These are phyloP conservation scores for Gadopsis marmoratus DNA, from an alignment of 2,797 vertebrate genomes.

Conservation along the genomic window DNA sequence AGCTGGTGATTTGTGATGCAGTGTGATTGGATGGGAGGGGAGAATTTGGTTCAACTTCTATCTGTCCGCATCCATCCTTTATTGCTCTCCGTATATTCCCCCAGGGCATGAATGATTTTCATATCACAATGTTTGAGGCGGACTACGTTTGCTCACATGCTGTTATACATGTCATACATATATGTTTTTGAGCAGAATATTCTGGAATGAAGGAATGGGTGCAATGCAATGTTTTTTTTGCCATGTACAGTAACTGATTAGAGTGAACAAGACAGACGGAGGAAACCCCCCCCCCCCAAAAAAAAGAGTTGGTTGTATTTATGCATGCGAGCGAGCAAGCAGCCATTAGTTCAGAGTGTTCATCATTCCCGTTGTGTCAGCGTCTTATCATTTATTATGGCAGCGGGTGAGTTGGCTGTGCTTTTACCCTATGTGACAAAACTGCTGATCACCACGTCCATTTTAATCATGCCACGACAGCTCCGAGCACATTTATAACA, in stretches of 20 bases:
- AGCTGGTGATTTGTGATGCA: constrained; percentile 74
- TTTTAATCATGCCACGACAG: constrained; percentile 62
- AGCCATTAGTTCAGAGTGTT: constrained; percentile 39
- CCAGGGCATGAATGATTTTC: constrained; percentile 59
- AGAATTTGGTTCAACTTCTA: constrained; percentile 71
- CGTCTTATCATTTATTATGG: constrained; percentile 70
- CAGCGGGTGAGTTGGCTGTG: constrained; percentile 67
- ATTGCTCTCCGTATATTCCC: constrained; percentile 53
- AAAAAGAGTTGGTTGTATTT: constrained; percentile 27
- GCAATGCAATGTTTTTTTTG: constrained; percentile 22
- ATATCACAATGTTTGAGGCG: constrained; percentile 52
- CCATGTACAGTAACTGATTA: constrained; percentile 14
- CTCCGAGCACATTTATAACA: constrained; percentile 56
- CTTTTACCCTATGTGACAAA: constrained; percentile 72
- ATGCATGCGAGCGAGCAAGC: constrained; percentile 44
- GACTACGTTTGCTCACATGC: constrained; percentile 28
- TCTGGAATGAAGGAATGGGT: constrained; percentile 32
- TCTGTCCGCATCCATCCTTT: constrained; percentile 66
- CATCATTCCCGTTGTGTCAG: constrained; percentile 66
- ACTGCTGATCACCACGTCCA: constrained; percentile 69
- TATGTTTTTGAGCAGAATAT: constrained; percentile 38
- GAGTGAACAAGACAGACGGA: constrained; percentile 1
- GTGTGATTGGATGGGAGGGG: constrained; percentile 72
- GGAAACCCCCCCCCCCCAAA: constrained; percentile 8
- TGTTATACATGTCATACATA: constrained; percentile 40